Base-by-base conservation (phyloP, 2,888 invertebrate species). In the Micoletzkya japonica region DNA sequence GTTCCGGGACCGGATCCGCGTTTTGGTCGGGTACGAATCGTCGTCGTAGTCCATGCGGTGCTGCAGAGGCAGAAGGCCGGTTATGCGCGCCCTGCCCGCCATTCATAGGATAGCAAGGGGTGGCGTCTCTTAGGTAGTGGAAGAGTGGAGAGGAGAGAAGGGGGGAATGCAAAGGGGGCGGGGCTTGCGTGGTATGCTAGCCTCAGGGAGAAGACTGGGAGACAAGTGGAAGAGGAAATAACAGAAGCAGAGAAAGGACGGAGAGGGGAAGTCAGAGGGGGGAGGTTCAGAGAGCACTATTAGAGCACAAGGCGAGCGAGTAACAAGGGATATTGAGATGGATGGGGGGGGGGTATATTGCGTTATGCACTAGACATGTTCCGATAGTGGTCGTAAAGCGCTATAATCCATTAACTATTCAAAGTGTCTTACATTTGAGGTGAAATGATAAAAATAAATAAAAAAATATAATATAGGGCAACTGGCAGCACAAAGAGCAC, bases 11-110 rank as follows among this genome's bases (percentile, higher is more conserved):
- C 68, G 57, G 32, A 68, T 34, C 2, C 68, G 39, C 17, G 63
- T 52, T 24, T 54, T 54, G 17, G 52, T 30, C 7, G 44, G n/a
- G 49, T 36, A 34, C 4, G 30, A 37, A n/a, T 58, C 44, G 4
- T 68, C 57, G 30, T 68, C 68, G 34, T 68, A 68, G 58, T 68
- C 68, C 68, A 68, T 68, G 14, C 57, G 37, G n/a, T n/a, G n/a
- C n/a, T n/a, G n/a, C n/a, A n/a, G n/a, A n/a, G n/a, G n/a, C n/a
- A n/a, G 44, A 20, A 44, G 44, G n/a, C n/a, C n/a, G n/a, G n/a
- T n/a, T n/a, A n/a, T n/a, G n/a, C n/a, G n/a, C n/a, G n/a, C n/a
- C n/a, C n/a, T n/a, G n/a, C n/a, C n/a, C 49, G 49, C 14, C n/a
- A 44, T 14, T 44, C n/a, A n/a, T 44, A 44, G 49, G n/a, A 44